Conservation (phyloP, 2,797 vertebrate genomes). For the Muscicapa comitata region DNA sequence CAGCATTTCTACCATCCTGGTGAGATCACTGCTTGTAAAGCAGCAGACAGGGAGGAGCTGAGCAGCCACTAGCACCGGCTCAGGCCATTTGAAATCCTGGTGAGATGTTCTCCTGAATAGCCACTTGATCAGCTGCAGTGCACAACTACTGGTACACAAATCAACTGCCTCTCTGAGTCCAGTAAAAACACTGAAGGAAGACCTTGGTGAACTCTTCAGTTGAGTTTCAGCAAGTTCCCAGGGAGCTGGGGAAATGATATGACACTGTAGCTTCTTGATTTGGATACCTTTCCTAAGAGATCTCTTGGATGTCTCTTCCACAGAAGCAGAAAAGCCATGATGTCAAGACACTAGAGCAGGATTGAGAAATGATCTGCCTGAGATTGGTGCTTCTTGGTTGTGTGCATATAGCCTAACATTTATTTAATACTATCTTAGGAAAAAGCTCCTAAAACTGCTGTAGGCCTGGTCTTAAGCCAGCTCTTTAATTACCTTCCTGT, state of each 20-base stretch:
- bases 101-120: neutral
- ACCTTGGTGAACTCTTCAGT: neutral
- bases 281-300: neutral
- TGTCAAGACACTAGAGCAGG: neutral
- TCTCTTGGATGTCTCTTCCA: neutral
- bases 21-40: neutral
- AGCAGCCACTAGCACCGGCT: neutral
- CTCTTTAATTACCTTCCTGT: constrained; percentile 43
- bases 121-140: neutral
- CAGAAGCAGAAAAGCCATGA: neutral
- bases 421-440: neutral
- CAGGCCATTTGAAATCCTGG: neutral
- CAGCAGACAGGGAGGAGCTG: neutral
- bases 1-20: neutral
- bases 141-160: neutral
- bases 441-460: neutral
- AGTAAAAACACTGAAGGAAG: neutral
- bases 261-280: neutral
- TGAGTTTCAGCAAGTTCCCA: neutral
- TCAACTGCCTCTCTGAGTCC: neutral
- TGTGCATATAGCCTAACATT: neutral
- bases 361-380: neutral
- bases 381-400: neutral
- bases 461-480: constrained; percentile 16
- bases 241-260: neutral